Evolutionary conservation across 2,888 invertebrate species (phyloP).

Genomic region (Pterostichus madidus): DNA sequence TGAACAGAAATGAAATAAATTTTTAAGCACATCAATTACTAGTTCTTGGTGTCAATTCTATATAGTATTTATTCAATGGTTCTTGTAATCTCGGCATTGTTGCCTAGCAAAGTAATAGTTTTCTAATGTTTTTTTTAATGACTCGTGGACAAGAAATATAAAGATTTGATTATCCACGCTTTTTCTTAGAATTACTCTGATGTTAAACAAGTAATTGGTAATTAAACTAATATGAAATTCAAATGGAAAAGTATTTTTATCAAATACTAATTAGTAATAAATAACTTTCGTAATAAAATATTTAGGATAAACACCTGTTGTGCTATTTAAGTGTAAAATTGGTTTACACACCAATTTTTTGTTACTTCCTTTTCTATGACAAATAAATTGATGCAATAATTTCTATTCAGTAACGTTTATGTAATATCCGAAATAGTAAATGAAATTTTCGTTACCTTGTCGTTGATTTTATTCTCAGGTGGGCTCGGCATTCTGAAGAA

Average conservation of each 20-base stretch:
- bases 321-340: no score
- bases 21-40: no score
- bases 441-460: constrained; percentile 24
- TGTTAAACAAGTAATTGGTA: not conserved
- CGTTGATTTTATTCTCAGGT: constrained; percentile 50
- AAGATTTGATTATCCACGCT: not conserved
- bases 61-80: no score
- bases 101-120: not conserved
- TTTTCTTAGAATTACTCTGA: not conserved
- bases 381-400: no score
- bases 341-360: no score
- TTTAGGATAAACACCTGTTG: not conserved
- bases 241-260: not conserved
- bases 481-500: constrained; percentile 60
- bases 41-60: no score
- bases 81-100: no score
- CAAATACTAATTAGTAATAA: no score
- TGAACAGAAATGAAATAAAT: no score
- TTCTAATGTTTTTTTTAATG: constrained; percentile 23
- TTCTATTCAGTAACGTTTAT: no score
- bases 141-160: not conserved
- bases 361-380: no score
- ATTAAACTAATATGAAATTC: not conserved
- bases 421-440: not conserved
- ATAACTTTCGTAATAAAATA: no score